phyloP scores from a whole-genome alignment of 2,888 invertebrate genomes.

The Neocrepidodera transversa region DNA sequence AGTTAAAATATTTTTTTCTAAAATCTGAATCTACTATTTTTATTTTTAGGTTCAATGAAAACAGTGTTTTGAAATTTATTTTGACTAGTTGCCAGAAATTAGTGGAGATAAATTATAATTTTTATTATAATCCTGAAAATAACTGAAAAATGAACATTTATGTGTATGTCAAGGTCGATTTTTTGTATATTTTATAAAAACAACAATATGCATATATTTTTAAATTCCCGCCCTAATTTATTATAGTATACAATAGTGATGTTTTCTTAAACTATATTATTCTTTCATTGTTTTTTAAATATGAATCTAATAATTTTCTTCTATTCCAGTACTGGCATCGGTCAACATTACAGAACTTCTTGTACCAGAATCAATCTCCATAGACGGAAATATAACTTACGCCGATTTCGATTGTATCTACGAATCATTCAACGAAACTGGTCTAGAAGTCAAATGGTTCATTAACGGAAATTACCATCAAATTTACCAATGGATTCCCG shows the following conservation, averaged over 20 bases:
- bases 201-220: no score
- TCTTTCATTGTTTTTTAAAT: no score
- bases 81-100: not conserved
- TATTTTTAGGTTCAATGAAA: not conserved
- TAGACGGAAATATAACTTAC: conserved; percentile 46
- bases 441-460: conserved; percentile 63
- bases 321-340: conserved; percentile 48
- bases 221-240: no score
- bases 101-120: not conserved
- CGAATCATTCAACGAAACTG: conserved; percentile 55
- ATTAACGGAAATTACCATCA: conserved; percentile 58
- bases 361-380: conserved; percentile 39
- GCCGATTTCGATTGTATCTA: conserved; percentile 63
- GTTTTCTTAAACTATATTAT: no score
- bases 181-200: no score
- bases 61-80: not conserved
- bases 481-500: conserved; percentile 63
- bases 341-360: conserved; percentile 50
- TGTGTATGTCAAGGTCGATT: not conserved
- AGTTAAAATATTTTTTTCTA: not conserved
- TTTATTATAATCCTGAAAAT: not conserved
- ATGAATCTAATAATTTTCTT: no score
- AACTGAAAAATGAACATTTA: not conserved
- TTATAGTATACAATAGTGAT: no score
- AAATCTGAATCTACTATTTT: not conserved